Base-by-base conservation (phyloP, 2,113 vertebrate genomes). In the Leuciscus idus region DNA sequence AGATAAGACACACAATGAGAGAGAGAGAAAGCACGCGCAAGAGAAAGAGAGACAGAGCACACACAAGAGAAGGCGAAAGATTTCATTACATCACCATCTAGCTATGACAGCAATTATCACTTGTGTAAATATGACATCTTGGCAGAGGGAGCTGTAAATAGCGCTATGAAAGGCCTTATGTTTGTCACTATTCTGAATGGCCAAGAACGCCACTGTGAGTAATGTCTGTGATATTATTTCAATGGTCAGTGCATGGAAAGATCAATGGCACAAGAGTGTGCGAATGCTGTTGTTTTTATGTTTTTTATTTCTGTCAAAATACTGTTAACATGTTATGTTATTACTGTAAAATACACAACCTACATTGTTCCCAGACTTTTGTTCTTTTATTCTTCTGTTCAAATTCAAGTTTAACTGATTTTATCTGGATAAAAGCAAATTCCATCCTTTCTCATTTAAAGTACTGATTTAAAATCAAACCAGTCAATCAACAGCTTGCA, bases 71-170 rank as follows among this genome's bases (percentile, higher is more conserved):
- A 55, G 81, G 43, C 59, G 57, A 84, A 77, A 78, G 28, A 59
- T 70, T 33, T 81, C 30, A 84, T 87, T 85, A 74, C 68, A 79
- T 66, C 57, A 85, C 33, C n/a, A 21, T 80, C 52, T 11, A 78
- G 82, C 85, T 73, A 82, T 85, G 64, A 83, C 70, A 78, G 77
- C 66, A 70, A 79, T 48, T 78, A 30, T 79, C 62, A 76, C 10
- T 72, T 50, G 17, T 88, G 84, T 90, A 90, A 76, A 88, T 88
- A 87, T 74, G 64, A 68, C 74, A 66, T 79, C 55, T 46, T 85
- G 76, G 81, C 74, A 68, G 62, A 81, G 83, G 85, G 75, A 87
- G 86, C 89, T 90, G 87, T 90, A 87, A 61, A 89, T 88, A 84
- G 26, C 61, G 80, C 73, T 57, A 75, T 12, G 70, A 85, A 78